A percentile compares a stretch with the other conserved stretches of the same genome.
These are phyloP conservation scores for Balanococcus diminutus DNA, from an alignment of 2,888 invertebrate species.

Conservation along the genomic window DNA sequence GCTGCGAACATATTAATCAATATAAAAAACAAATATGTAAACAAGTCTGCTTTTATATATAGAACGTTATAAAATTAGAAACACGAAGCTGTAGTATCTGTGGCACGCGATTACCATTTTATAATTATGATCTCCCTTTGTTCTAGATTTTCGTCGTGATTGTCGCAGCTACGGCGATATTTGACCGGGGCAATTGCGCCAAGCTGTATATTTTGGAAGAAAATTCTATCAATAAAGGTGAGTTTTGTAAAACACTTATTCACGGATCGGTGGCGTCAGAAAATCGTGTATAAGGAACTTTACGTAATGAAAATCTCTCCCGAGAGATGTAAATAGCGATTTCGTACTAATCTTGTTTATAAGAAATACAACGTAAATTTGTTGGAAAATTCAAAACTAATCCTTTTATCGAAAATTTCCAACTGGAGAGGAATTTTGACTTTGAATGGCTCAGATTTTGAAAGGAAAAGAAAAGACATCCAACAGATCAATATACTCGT, in stretches of 20 bases:
- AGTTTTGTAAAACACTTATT: not conserved
- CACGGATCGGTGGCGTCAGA: not conserved
- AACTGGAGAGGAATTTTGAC: too few relatives aligned
- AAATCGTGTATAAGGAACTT: not conserved
- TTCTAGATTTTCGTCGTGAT: slow-evolving; percentile 26
- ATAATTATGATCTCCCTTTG: slow-evolving; percentile 27
- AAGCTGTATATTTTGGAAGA: slow-evolving; percentile 25
- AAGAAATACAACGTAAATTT: too few relatives aligned
- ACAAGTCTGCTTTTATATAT: slow-evolving; percentile 21
- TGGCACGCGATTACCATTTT: not conserved
- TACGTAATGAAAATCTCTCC: not conserved
- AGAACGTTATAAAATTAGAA: not conserved
- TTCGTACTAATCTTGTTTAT: too few relatives aligned
- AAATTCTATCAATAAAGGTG: slow-evolving; percentile 18
- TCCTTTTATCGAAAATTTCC: too few relatives aligned
- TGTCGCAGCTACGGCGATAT: slow-evolving; percentile 8
- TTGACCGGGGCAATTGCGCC: slow-evolving; percentile 30
- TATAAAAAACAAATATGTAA: slow-evolving; percentile 14
- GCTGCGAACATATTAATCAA: not conserved
- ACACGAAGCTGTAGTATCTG: not conserved
- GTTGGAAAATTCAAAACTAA: too few relatives aligned
- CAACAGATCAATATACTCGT: too few relatives aligned
- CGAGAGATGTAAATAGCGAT: not conserved
- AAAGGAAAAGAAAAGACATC: too few relatives aligned
- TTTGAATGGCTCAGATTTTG: too few relatives aligned